phyloP scores from a whole-genome alignment of 2,888 invertebrate genomes.

The Melieria picta region DNA sequence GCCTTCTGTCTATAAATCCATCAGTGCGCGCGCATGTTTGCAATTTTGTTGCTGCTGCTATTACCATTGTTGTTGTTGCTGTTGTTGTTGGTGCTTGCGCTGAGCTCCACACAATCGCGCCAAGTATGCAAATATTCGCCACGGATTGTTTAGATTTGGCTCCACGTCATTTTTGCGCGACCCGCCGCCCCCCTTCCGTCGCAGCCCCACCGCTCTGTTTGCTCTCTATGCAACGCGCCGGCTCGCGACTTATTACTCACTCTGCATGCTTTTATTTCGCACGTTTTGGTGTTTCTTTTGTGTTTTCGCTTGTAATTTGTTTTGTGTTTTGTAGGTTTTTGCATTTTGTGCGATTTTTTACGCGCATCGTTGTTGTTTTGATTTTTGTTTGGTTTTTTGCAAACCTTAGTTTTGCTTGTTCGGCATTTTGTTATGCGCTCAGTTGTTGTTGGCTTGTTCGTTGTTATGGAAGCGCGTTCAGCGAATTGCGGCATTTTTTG shows the following conservation, averaged over 20 bases:
- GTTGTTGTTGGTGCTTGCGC: not conserved
- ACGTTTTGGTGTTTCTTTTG: no score
- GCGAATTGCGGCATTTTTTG: not conserved
- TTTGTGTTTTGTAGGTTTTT: no score
- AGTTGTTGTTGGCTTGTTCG: not conserved
- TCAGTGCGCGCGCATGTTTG: not conserved
- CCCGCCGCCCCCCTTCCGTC: no score
- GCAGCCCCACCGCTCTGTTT: constrained; percentile 11
- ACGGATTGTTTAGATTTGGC: constrained; percentile 14
- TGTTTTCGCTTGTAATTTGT: no score
- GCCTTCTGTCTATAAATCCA: not conserved
- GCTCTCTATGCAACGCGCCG: not conserved
- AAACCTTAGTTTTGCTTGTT: constrained; percentile 15
- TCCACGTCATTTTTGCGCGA: constrained; percentile 9
- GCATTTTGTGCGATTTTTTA: no score
- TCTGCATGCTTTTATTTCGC: constrained; percentile 26
- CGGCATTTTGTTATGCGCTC: constrained; percentile 20
- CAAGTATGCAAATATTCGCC: constrained; percentile 15
- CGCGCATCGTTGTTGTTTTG: constrained; percentile 6
- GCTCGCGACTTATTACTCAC: not conserved
- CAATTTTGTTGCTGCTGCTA: constrained; percentile 10
- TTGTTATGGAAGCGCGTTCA: constrained; percentile 5
- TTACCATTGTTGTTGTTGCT: constrained; percentile 3
- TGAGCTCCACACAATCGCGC: not conserved
- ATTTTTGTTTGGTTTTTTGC: constrained; percentile 22